Evolutionary conservation across 2,797 vertebrate genomes (phyloP), one percentile per base, ranked within the genome.

Genomic region (Rhynchotus rufescens): DNA sequence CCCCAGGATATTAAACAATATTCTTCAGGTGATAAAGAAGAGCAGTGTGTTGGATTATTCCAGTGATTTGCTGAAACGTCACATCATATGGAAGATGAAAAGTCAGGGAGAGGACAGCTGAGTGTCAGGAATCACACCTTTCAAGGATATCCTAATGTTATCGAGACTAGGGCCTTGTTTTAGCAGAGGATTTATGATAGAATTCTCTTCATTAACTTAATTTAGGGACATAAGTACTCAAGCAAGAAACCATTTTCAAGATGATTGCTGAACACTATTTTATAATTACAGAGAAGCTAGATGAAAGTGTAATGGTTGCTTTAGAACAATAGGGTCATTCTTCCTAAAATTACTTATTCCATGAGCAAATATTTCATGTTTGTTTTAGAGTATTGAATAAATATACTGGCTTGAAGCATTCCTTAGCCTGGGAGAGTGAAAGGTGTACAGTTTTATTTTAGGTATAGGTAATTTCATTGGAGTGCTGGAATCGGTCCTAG

Each of bases 51-150:
- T 79, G 22, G 11, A 38, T 73, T 85, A n/a, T 88, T 73, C 19
- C 6, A 19, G 9, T 32, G 15, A 59, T 6, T 22, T 69, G 7
- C 77, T 87, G 68, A 59, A 83, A 65, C 16, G 21, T 28, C 54
- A 66, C 7, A 66, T 81, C 15, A 28, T 79, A 6, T 0, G 1
- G 34, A 86, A 84, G 51, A 75, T 7, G 0, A 0, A 26, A 78
- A 76, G 62, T 65, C 40, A 52, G 21, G 15, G 38, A n/a, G 6
- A 12, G 7, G 16, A 12, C n/a, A 54, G 7, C 23, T 83, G 30
- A 72, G 54, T n/a, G 30, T 56, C 54, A 56, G 54, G 52, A 71
- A 54, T 17, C 25, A 82, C 89, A 65, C 3, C 2, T 64, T 45
- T 4, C 7, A 45, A 83, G 16, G 3, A 57, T 77, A 4, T 15